A percentile compares a stretch with the other conserved stretches of the same genome.
phyloP scores from a whole-genome alignment of 2,113 vertebrate species.

The Rhagologus leucostigma region DNA sequence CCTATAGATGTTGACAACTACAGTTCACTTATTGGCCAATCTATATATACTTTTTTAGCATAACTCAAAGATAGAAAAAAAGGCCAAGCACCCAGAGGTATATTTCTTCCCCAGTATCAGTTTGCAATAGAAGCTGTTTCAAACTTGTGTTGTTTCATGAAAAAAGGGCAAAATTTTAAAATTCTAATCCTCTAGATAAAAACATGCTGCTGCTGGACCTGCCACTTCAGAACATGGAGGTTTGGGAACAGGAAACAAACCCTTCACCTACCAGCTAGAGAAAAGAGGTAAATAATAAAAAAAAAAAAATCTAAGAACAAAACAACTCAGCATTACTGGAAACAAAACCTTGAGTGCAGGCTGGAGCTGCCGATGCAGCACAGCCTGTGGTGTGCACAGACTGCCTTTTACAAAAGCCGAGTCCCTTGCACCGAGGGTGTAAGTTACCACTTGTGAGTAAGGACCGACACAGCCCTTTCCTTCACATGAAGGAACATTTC shows the following conservation, averaged over 20 bases:
- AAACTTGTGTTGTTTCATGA: neutral
- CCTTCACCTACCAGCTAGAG: neutral
- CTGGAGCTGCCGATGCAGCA: neutral
- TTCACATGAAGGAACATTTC: neutral
- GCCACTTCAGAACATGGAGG: fast-evolving
- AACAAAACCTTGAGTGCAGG: neutral
- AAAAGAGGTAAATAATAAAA: neutral
- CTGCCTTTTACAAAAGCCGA: neutral
- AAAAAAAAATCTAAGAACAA: neutral
- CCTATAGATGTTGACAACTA: neutral
- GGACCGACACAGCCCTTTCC: neutral
- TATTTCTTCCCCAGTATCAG: neutral
- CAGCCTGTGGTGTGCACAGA: neutral
- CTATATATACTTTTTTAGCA: neutral
- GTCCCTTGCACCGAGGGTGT: neutral
- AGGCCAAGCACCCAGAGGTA: neutral
- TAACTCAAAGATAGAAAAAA: neutral
- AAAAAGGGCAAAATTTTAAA: neutral
- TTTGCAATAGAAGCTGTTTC: neutral
- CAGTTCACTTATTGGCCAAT: neutral
- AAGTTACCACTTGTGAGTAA: neutral
- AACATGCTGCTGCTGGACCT: neutral
- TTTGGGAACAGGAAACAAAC: neutral
- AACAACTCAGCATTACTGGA: neutral
- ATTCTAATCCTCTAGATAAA: neutral